Evolutionary conservation across 2,888 invertebrate genomes (phyloP), one percentile per base, ranked within the genome.

Genomic region (Liodrosophila aerea): DNA sequence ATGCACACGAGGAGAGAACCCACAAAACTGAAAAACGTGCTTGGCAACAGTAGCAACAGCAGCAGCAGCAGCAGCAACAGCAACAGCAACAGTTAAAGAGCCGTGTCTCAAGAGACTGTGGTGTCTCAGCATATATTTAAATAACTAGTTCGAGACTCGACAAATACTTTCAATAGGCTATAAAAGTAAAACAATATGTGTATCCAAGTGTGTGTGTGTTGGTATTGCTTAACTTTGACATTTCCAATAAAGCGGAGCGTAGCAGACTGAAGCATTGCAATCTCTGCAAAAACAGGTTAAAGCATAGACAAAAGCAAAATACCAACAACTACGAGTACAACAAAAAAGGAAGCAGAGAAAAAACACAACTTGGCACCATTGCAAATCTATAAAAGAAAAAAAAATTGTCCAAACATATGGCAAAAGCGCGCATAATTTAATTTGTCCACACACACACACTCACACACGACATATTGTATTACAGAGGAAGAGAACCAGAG

Each of bases 61-160:
- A 49, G 60, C 54, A 53, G 13, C 8, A 13, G 5, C 12, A 13
- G 13, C 12, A 13, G 13, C 12, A 5, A 34, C 12, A 5, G 13
- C 2, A 9, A 37, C 8, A 18, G 16, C 1, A n/a, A 16, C 16
- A 37, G 16, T 16, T 1, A 37, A 7, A 60, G 69, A 60, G 72
- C 74, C 69, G 57, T n/a, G n/a, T 22, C 22, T 22, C n/a, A n/a
- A n/a, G 22, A 22, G 22, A 22, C 22, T 22, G 3, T 22, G 22
- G 83, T 54, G 45, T 59, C 64, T 75, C 68, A 76, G 80, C 85
- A 67, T 74, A 67, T 74, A 81, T 81, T 81, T 84, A 61, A 81
- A 86, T 81, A 86, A 86, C 86, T 86, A 85, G 81, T 81, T 81
- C 83, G 85, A 63, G 68, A 39, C 78, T 61, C 85, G 66, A 76